Evolutionary conservation across 2,888 invertebrate species (phyloP).

Genomic region (Drosophila yooni): DNA sequence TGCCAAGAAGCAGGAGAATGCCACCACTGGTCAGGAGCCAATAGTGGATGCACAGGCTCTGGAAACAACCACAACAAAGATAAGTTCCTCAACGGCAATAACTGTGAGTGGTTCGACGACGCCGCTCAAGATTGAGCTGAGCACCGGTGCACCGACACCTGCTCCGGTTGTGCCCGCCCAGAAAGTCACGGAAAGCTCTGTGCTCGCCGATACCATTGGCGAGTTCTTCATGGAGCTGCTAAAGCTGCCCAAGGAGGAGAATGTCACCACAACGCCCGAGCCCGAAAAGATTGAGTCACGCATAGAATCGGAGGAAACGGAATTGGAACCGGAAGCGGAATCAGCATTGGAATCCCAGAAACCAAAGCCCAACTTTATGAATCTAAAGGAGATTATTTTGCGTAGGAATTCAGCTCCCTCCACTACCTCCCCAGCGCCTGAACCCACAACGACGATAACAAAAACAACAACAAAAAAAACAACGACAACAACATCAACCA

Average conservation of each 20-base stretch:
- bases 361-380: slow-evolving; percentile 82
- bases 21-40: slow-evolving; percentile 18
- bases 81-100: slow-evolving; percentile 2
- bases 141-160: slow-evolving; percentile 25
- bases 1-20: slow-evolving; percentile 83
- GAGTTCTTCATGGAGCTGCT: slow-evolving; percentile 83
- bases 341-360: slow-evolving; percentile 16
- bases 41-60: slow-evolving; percentile 10
- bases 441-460: slow-evolving; percentile 23
- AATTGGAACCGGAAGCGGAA: slow-evolving; percentile 21
- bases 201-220: slow-evolving; percentile 82
- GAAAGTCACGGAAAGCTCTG: slow-evolving; percentile 66
- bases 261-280: slow-evolving; percentile 23
- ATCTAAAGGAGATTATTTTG: slow-evolving; percentile 84
- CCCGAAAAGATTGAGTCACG: slow-evolving; percentile 86
- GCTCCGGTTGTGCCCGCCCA: slow-evolving; percentile 7
- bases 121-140: slow-evolving; percentile 18
- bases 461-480: slow-evolving; percentile 37
- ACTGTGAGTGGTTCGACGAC: slow-evolving; percentile 13
- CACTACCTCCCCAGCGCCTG: background rate
- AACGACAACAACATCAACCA: slow-evolving; percentile 44
- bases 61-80: slow-evolving; percentile 44
- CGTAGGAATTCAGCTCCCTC: slow-evolving; percentile 67
- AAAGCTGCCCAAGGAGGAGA: slow-evolving; percentile 81
- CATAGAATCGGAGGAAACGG: slow-evolving; percentile 87